Conservation (phyloP, 64 coral and sea anemone genomes). For the Hydrozoanthus tunicans region DNA sequence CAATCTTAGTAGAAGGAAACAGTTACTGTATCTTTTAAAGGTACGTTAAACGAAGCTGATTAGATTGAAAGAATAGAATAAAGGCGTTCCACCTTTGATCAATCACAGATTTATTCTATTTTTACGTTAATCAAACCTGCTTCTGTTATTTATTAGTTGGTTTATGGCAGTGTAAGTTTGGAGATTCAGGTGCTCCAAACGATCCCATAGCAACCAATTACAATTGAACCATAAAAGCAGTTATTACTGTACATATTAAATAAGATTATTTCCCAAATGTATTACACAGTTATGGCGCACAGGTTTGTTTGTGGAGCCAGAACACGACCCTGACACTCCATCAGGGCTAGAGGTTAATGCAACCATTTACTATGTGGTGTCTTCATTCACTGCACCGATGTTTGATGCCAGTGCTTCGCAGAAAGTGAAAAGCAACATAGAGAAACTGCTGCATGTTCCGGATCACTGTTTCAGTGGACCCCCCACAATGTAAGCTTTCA, state of each 20-base stretch:
- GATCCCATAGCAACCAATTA: neutral
- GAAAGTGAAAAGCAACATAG: constrained; percentile 60
- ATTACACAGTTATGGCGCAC: constrained; percentile 73
- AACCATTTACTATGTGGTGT: constrained; percentile 93
- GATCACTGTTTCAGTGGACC: constrained; percentile 96
- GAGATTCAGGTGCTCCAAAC: too few relatives aligned
- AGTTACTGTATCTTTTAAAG: too few relatives aligned
- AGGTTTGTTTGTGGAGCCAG: constrained; percentile 84
- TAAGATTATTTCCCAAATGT: neutral
- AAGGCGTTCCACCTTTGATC: too few relatives aligned
- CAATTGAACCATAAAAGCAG: neutral
- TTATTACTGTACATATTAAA: neutral
- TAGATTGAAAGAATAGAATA: too few relatives aligned
- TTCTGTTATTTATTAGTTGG: too few relatives aligned
- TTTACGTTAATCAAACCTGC: too few relatives aligned
- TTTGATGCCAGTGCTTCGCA: constrained; percentile 21
- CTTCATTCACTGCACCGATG: constrained; percentile 64
- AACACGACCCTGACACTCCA: constrained; percentile 89
- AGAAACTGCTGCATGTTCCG: constrained; percentile 77
- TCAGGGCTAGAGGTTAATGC: constrained; percentile 91
- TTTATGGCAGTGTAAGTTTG: too few relatives aligned
- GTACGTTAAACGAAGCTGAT: too few relatives aligned
- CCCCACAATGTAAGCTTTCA: constrained; percentile 82
- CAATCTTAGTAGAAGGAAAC: too few relatives aligned
- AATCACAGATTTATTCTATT: too few relatives aligned